Conservation (phyloP, 2,797 vertebrate genomes). For the Heterohyrax brucei region DNA sequence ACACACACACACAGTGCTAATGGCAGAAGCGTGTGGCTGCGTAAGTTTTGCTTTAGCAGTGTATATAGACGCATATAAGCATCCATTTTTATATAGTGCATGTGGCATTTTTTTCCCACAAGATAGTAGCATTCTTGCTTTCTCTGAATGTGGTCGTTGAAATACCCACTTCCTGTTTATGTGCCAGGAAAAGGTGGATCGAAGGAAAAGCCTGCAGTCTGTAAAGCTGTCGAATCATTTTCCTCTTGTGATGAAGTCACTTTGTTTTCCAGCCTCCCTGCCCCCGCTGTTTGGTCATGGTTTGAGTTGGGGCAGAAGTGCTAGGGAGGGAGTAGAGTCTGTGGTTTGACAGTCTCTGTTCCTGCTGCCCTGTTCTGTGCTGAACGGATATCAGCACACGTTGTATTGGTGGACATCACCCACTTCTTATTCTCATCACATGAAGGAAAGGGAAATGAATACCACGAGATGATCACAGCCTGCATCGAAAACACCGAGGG, state of each 20-base stretch:
- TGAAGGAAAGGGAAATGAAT: neutral
- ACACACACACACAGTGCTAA: neutral
- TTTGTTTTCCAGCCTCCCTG: neutral
- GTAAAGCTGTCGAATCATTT: neutral
- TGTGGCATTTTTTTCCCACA: neutral
- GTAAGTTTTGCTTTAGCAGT: neutral
- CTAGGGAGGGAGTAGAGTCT: neutral
- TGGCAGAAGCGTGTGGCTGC: neutral
- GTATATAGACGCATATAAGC: neutral
- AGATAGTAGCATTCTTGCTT: neutral
- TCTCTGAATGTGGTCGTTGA: neutral
- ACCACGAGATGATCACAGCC: neutral
- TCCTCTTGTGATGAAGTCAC: neutral
- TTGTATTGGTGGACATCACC: neutral
- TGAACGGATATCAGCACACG: fast-evolving
- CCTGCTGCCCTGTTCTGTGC: neutral
- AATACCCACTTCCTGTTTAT: neutral
- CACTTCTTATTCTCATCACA: neutral
- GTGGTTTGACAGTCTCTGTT: neutral
- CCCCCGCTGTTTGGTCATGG: neutral
- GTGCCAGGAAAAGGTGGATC: neutral
- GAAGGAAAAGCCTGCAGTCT: neutral
- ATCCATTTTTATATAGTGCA: too few species aligned
- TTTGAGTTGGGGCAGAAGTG: neutral
- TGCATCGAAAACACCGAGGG: neutral